Percentiles rank a stretch among this genome's conserved stretches.
Conservation (phyloP, 2,113 vertebrate genomes). For the Recurvirostra avosetta region DNA sequence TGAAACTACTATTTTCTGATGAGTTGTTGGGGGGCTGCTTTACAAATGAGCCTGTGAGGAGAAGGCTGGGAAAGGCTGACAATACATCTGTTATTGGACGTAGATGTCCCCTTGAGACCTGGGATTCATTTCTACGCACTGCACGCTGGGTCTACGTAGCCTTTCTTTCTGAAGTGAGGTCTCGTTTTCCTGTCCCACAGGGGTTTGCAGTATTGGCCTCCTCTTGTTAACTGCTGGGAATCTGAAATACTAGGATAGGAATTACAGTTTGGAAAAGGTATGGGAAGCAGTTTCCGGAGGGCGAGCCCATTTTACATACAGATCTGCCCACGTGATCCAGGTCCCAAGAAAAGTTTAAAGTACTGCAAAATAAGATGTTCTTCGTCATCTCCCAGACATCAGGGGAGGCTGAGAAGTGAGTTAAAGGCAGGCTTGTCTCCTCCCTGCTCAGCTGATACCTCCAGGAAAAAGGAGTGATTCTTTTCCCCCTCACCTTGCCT, state of each 20-base stretch:
- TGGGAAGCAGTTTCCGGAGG: background rate
- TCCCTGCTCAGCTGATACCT: background rate
- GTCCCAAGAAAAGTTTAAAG: background rate
- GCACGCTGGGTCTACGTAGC: background rate
- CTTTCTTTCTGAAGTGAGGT: background rate
- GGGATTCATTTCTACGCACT: background rate
- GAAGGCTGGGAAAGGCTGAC: background rate
- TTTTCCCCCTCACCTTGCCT: background rate
- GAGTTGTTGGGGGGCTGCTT: background rate
- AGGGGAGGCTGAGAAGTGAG: background rate
- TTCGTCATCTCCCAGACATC: background rate
- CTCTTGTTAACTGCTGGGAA: background rate
- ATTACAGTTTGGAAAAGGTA: background rate
- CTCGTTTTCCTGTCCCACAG: background rate
- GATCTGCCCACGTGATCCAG: background rate
- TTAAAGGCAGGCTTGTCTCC: background rate
- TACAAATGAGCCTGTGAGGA: background rate
- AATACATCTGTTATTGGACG: fast-evolving
- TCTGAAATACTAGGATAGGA: background rate
- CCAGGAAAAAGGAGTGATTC: background rate
- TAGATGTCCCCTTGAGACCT: background rate
- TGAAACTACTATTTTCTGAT: background rate
- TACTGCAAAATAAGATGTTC: background rate
- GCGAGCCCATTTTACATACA: background rate
- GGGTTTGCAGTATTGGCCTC: background rate